phyloP scores from a whole-genome alignment of 2,797 vertebrate genomes.

The Chelidonichthys spinosus region DNA sequence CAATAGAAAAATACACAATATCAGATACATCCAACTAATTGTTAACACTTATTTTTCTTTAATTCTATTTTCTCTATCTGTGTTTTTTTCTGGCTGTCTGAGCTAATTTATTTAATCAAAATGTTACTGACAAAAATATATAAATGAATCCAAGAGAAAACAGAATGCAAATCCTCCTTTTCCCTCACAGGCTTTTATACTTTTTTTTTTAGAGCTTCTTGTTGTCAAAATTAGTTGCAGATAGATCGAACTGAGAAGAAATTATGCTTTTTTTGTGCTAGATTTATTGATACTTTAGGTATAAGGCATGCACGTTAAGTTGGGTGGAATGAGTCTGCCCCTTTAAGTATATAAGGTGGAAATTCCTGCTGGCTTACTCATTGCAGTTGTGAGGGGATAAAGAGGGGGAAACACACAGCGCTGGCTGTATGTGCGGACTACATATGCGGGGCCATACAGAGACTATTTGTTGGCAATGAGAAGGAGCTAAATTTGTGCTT shows the following conservation, averaged over 20 bases:
- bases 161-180: slow-evolving; percentile 21
- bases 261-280: slow-evolving; percentile 6
- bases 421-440: slow-evolving; percentile 76
- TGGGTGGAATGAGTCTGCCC: slow-evolving; percentile 69
- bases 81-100: slow-evolving; percentile 2
- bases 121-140: slow-evolving; percentile 21
- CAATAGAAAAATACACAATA: background rate
- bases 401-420: slow-evolving; percentile 82
- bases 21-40: background rate
- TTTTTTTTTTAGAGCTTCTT: slow-evolving; percentile 38
- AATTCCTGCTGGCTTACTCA: slow-evolving; percentile 92
- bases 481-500: slow-evolving; percentile 36
- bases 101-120: slow-evolving; percentile 22
- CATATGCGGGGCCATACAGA: slow-evolving; percentile 69
- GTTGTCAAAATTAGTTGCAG: slow-evolving; percentile 34
- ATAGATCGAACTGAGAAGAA: slow-evolving; percentile 16
- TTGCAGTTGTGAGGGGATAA: slow-evolving; percentile 84
- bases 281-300: slow-evolving; percentile 36
- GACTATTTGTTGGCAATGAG: slow-evolving; percentile 78
- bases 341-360: slow-evolving; percentile 88
- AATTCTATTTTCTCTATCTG: slow-evolving; percentile 8
- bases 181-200: slow-evolving; percentile 15
- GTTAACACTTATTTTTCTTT: background rate
- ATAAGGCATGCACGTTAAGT: slow-evolving; percentile 25
- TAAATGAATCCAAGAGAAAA: slow-evolving; percentile 24